Evolutionary conservation across 2,888 invertebrate species (phyloP), one percentile per base, ranked within the genome.

Genomic region (Tachina grossa): DNA sequence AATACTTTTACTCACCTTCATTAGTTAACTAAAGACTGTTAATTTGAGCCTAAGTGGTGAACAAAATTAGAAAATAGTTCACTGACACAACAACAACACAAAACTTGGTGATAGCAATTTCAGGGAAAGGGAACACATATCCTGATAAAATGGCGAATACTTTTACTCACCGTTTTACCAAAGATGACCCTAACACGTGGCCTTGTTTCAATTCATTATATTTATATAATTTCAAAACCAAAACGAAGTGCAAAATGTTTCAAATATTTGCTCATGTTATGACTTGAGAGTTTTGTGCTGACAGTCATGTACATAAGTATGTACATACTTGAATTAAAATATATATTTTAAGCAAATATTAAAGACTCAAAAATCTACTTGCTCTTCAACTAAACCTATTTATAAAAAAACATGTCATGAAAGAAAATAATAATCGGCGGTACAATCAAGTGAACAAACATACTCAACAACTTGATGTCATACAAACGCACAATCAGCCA

Each of bases 261-360:
- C 74, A 69, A 74, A 49, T 61, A 61, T 45, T 81, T 66, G 59
- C 75, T 75, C 68, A 75, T 81, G 61, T 61, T 75, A 61, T 31
- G 31, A 31, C 31, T 31, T 31, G 31, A 31, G 6, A 31, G 31
- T 31, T n/a, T 31, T 31, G 31, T 59, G 75, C 61, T 75, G 81
- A 61, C 81, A 74, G 81, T 81, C 51, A 68, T 49, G 74, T 68
- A 69, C 81, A 75, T 68, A 75, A 68, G 75, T 75, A 68, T 51
- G n/a, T 9, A 31, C 2, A 31, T 31, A 31, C 51, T 75, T 81
- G 68, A 61, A 74, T 51, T 49, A 41, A 49, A 51, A 53, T 31
- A 47, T 59, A 19, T 75, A 55, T 61, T 71, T 45, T 45, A 51
- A 63, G 61, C 61, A 76, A 22, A 59, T n/a, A 19, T 22, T 55